Evolutionary conservation across 2,797 vertebrate genomes (phyloP).

Genomic region (Bufotes viridis): DNA sequence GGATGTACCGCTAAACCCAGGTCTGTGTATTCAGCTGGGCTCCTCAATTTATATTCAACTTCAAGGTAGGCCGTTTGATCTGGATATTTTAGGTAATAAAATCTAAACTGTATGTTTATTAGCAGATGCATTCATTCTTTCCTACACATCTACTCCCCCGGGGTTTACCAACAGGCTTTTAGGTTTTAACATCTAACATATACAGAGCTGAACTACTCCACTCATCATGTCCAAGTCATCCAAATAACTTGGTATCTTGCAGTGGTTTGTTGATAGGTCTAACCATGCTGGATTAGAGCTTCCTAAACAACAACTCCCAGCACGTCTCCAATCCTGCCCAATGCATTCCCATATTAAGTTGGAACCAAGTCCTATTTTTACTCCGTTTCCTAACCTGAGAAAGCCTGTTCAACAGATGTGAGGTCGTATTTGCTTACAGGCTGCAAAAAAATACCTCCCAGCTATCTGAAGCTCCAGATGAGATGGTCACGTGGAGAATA

Average conservation of each 20-base stretch:
- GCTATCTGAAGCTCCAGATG: slow-evolving; percentile 27
- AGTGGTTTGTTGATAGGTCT: background rate
- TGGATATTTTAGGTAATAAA: background rate
- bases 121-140: slow-evolving; percentile 1
- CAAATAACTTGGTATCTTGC: background rate
- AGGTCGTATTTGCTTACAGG: background rate
- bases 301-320: background rate
- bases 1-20: slow-evolving; percentile 15
- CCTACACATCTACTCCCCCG: background rate
- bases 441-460: slow-evolving; percentile 9
- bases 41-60: background rate
- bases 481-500: slow-evolving; percentile 18
- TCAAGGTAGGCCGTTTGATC: slow-evolving; percentile 2
- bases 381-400: slow-evolving; percentile 11
- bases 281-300: background rate
- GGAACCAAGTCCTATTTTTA: background rate
- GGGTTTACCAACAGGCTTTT: background rate
- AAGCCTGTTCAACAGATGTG: slow-evolving; percentile 34
- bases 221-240: background rate
- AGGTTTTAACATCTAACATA: background rate
- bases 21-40: slow-evolving; percentile 23
- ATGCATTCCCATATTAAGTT: background rate
- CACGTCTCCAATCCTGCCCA: background rate
- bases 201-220: background rate
- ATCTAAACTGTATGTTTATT: slow-evolving; percentile 12